A percentile compares a stretch with the other conserved stretches of the same genome.
Evolutionary conservation across 1,140 invertebrate genomes (phyloP).

Genomic region (Hypsibius dujardini): DNA sequence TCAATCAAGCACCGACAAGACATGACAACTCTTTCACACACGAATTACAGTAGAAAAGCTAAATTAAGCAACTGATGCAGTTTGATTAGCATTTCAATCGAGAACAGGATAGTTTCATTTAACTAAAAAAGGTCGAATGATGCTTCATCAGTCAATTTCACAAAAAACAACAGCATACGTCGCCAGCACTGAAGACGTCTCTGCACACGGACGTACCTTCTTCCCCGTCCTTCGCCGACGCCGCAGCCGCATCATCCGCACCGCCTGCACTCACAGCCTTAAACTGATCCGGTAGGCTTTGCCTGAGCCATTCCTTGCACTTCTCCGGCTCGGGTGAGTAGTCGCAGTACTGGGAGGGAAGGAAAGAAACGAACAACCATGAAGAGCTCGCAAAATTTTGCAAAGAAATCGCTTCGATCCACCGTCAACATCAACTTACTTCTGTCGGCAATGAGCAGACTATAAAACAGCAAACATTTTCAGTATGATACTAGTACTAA

Average conservation of each 20-base stretch:
- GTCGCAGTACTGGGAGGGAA: slow-evolving; percentile 68
- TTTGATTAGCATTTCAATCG: too few relatives aligned
- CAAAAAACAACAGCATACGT: too few relatives aligned
- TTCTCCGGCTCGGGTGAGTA: slow-evolving; percentile 93
- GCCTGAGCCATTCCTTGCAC: slow-evolving; percentile 88
- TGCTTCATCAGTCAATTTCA: too few relatives aligned
- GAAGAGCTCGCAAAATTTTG: too few relatives aligned
- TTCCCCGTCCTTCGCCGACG: not conserved
- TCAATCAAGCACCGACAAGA: too few relatives aligned
- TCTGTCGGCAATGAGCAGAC: slow-evolving; percentile 84
- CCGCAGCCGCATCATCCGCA: slow-evolving; percentile 30
- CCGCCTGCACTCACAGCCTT: slow-evolving; percentile 56
- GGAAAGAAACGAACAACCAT: slow-evolving; percentile 27
- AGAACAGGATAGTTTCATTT: too few relatives aligned
- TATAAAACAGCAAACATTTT: slow-evolving; percentile 24
- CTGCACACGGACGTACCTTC: not conserved
- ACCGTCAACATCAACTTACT: slow-evolving; percentile 33
- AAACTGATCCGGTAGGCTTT: slow-evolving; percentile 77
- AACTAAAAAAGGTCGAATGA: too few relatives aligned
- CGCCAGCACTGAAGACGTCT: too few relatives aligned
- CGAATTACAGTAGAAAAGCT: too few relatives aligned
- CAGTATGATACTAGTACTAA: slow-evolving; percentile 21
- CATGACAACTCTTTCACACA: too few relatives aligned
- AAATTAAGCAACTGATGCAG: too few relatives aligned
- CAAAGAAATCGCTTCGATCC: slow-evolving; percentile 16